Conservation (phyloP, 1,140 invertebrate genomes). For the Heliconius congener region DNA sequence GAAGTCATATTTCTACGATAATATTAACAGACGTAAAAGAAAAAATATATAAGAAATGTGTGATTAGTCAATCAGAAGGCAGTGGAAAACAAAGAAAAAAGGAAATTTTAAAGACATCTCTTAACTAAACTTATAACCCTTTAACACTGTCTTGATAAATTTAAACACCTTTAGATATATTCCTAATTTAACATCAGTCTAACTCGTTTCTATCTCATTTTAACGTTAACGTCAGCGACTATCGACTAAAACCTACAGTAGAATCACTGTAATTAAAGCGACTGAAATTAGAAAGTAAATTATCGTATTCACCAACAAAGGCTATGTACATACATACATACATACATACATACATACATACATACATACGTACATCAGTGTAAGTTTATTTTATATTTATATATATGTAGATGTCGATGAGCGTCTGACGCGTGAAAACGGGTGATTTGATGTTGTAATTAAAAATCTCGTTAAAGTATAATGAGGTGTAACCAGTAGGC, state of each 20-base stretch:
- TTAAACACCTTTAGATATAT: no score
- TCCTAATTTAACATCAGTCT: no score
- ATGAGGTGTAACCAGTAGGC: constrained; percentile 1
- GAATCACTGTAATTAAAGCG: constrained; percentile 51
- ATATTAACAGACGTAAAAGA: no score
- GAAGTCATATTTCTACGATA: no score
- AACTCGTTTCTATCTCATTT: background rate
- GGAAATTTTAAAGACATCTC: no score
- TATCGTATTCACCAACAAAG: constrained; percentile 41
- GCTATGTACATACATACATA: constrained; percentile 1
- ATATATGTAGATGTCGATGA: background rate
- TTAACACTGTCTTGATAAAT: no score
- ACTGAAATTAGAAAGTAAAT: constrained; percentile 44
- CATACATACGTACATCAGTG: background rate
- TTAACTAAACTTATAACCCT: no score
- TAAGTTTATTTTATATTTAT: background rate
- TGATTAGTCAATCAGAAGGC: no score
- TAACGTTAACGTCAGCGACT: background rate
- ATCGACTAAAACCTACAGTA: background rate
- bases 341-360: background rate
- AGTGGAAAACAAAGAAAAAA: no score
- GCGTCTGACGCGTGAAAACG: constrained; percentile 11
- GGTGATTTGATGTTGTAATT: constrained; percentile 13
- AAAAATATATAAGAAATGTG: no score
- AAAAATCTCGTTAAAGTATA: constrained; percentile 13